phyloP scores from a whole-genome alignment of 2,888 invertebrate species.

The Epinotia demarniana region DNA sequence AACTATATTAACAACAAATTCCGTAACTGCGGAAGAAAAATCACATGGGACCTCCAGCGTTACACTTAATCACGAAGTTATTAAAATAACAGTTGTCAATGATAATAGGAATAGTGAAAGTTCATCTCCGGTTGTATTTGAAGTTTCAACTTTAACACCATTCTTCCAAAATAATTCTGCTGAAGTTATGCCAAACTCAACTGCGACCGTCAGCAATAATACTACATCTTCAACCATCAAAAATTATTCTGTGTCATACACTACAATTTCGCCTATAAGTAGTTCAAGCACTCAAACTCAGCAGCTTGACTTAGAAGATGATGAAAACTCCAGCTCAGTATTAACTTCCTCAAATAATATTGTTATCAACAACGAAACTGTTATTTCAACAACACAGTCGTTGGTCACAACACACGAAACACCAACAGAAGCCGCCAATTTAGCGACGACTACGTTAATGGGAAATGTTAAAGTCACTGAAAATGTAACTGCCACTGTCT shows the following conservation, averaged over 20 bases:
- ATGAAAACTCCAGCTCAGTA: background rate
- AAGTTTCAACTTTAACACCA: constrained; percentile 68
- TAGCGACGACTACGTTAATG: constrained; percentile 40
- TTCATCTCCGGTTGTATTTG: constrained; percentile 56
- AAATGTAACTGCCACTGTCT: constrained; percentile 33
- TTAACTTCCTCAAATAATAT: constrained; percentile 1
- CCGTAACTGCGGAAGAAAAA: constrained; percentile 39
- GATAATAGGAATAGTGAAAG: constrained; percentile 53
- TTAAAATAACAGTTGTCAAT: constrained; percentile 63
- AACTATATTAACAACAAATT: constrained; percentile 33
- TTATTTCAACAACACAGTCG: background rate
- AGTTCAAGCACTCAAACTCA: constrained; percentile 10
- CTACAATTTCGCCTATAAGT: background rate
- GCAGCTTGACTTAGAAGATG: background rate
- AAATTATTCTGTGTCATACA: background rate
- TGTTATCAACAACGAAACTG: constrained; percentile 4
- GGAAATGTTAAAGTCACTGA: constrained; percentile 31
- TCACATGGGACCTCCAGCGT: constrained; percentile 44
- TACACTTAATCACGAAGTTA: constrained; percentile 58
- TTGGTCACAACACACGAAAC: constrained; percentile 1
- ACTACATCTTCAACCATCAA: constrained; percentile 15
- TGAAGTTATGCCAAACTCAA: background rate
- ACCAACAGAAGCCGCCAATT: constrained; percentile 9
- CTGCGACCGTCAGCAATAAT: constrained; percentile 8
- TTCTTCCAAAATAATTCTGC: constrained; percentile 53